These are phyloP conservation scores for Menura novaehollandiae DNA, from an alignment of 2,113 vertebrate species.

Conservation along the genomic window DNA sequence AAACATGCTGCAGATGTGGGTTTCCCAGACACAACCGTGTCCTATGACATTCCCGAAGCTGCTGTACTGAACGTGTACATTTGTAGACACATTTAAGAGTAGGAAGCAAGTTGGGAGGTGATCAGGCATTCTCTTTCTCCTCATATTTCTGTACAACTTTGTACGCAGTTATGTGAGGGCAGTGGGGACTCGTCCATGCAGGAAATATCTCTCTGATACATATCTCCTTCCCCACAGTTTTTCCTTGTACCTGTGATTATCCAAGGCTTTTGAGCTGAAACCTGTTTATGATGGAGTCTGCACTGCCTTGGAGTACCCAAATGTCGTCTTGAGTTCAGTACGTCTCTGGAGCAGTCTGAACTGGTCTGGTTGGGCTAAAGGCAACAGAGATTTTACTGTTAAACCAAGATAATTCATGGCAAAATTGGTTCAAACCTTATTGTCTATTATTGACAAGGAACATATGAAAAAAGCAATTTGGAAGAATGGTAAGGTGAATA, in stretches of 20 bases:
- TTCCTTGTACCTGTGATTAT: neutral
- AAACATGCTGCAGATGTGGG: rapidly evolving
- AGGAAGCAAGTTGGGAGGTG: neutral
- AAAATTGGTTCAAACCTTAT: neutral
- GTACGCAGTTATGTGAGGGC: rapidly evolving
- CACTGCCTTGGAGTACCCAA: neutral
- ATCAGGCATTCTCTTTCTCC: neutral
- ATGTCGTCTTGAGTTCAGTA: neutral
- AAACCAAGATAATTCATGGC: neutral
- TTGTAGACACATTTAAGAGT: neutral
- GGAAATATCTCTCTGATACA: neutral
- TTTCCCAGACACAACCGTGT: rapidly evolving
- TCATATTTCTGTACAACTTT: neutral
- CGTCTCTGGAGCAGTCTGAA: neutral
- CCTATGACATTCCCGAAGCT: neutral
- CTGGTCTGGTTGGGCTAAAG: neutral
- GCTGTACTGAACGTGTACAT: rapidly evolving
- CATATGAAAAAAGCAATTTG: neutral
- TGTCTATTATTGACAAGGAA: neutral
- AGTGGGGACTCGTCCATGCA: neutral
- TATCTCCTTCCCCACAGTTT: rapidly evolving
- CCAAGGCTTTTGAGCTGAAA: neutral
- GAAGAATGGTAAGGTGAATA: neutral
- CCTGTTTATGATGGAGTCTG: neutral
- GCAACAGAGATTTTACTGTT: neutral